Evolutionary conservation across 2,113 vertebrate species (phyloP), one percentile per base, ranked within the genome.

Genomic region (Reinhardtius hippoglossoides): DNA sequence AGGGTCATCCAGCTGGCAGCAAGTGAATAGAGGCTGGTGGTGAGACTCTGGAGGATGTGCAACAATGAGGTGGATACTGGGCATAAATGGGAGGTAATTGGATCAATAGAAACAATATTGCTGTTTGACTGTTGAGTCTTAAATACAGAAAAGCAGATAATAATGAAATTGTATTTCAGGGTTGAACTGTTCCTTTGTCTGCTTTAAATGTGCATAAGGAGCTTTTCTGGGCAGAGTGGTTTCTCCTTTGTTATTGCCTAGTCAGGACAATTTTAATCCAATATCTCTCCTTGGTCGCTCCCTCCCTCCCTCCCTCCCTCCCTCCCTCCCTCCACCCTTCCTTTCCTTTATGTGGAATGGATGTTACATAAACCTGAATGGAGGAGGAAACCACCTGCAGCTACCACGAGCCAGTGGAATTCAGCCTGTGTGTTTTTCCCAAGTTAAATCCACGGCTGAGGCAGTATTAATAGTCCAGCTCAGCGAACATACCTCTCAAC

Each of bases 391-490:
- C 68, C 81, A 82, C 68, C 67, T 74, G 68, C 67, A 71, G 74
- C 74, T 69, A 74, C 57, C 61, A 79, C 42, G 2, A 78, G 52
- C 75, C 10, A 7, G 35, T 74, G 73, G 68, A 64, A 74, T 76
- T 74, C 8, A 21, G 24, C 44, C 35, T 66, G 65, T 61, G 65
- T 61, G 44, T 66, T 77, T 70, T 80, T 76, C 18, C 67, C 27
- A 73, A 63, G 59, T 80, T 31, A 18, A 71, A 86, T 72, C 75
- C 54, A 52, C 13, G 9, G 21, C 27, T 67, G 62, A 35, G 71
- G 67, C 50, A 18, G 79, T 91, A 87, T 89, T 88, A 83, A 89
- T 90, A 91, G 86, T 88, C 71, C 18, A 76, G 63, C 83, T 75
- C 35, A 8, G 76, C 76, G 67, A 80, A 68, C 78, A 74, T 77